Base-by-base conservation (phyloP, 2,113 vertebrate genomes). In the Neoarius graeffei region DNA sequence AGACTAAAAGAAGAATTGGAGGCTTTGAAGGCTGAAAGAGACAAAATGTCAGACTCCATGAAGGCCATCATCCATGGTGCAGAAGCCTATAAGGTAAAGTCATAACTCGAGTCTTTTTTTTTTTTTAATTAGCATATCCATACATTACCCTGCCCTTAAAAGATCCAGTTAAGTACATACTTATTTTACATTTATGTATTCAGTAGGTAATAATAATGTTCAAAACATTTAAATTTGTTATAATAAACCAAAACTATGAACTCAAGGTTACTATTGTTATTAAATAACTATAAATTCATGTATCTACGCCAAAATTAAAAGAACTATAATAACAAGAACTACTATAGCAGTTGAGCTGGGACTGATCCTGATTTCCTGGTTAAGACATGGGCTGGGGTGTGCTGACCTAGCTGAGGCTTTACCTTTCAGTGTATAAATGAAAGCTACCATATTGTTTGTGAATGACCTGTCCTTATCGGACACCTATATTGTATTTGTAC, bases 41-140 rank as follows among this genome's bases (percentile, higher is more conserved):
- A 97, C 89, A 95, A 94, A 42, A 90, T 98, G 54, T 96, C 95
- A 86, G 90, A 94, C 90, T 98, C 98, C 5, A 93, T 99, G 96
- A 97, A 96, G 90, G 97, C 97, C 76, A 95, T 99, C 84, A 97
- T 99, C 91, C 97, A 98, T 27, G 95, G 96, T 74, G 97, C 98
- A 87, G 98, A 99, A 93, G 96, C 95, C 90, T 99, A 98, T 92
- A 99, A 98, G 97, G 98, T 99, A 95, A 74, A 69, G 7, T n/a
- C 76, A 56, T 20, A 6, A 15, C 48, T 73, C 20, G 2, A 7
- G 11, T 20, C 23, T 52, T 20, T 52, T n/a, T 10, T 30, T 71
- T 19, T 74, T 74, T 19, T 20, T 1, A 2, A 25, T 25, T 48
- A 4, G 42, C 8, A 71, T 35, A 25, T 52, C 11, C 20, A 54